A percentile compares a stretch with the other conserved stretches of the same genome.
Conservation (phyloP, 2,113 vertebrate genomes). For the Vulpes ferrilata region DNA sequence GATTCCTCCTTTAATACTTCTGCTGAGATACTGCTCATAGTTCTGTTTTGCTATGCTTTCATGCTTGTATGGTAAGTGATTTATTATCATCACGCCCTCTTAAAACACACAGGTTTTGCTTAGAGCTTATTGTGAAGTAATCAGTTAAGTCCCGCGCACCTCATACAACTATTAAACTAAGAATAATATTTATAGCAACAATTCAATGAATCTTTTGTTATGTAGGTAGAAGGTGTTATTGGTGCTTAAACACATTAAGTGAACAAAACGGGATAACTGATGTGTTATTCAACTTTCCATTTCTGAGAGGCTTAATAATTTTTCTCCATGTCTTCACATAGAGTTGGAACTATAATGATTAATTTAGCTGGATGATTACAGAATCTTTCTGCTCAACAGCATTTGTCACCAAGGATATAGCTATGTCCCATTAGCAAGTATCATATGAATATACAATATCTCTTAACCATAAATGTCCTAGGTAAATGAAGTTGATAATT, state of each 20-base stretch:
- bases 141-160: neutral
- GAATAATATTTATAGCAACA: neutral
- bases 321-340: neutral
- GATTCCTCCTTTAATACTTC: neutral
- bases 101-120: neutral
- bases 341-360: neutral
- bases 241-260: neutral
- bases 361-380: neutral
- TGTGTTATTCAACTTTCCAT: neutral
- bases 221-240: neutral
- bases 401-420: neutral
- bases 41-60: neutral
- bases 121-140: neutral
- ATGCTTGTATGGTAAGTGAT: neutral
- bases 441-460: neutral
- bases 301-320: neutral
- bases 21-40: neutral
- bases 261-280: neutral
- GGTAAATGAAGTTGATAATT: conserved; percentile 33
- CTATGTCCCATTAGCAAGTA: neutral
- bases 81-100: neutral
- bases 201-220: neutral
- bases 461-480: neutral
- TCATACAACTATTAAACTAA: neutral
- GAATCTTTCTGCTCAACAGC: conserved; percentile 24